Conservation (phyloP, 2,113 vertebrate genomes). For the Glaucomys volans region DNA sequence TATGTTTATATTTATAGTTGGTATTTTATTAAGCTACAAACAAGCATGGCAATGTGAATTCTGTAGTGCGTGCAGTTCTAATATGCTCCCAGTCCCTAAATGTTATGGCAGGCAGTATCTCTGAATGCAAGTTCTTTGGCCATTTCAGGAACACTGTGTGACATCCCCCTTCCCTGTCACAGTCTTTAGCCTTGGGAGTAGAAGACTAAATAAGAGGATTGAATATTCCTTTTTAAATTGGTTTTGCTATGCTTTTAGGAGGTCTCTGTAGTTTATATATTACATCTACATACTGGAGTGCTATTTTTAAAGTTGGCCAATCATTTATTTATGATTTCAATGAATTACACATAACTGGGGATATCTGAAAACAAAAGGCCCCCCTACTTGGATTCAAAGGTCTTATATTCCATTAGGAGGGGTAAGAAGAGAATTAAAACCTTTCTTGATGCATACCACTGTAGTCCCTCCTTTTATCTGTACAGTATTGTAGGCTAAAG, state of each 20-base stretch:
- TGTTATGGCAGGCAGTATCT: fast-evolving
- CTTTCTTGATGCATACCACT: background rate
- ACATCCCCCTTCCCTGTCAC: background rate
- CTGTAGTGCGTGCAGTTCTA: background rate
- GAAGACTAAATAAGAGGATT: background rate
- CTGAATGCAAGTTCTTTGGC: background rate
- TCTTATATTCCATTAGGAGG: background rate
- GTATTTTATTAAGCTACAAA: background rate
- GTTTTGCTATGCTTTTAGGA: background rate
- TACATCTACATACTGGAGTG: background rate
- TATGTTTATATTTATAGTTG: fast-evolving
- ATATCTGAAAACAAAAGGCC: background rate
- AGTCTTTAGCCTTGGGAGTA: background rate
- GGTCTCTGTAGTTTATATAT: too few relatives aligned
- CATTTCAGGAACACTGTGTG: background rate
- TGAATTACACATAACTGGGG: background rate
- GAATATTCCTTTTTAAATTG: background rate
- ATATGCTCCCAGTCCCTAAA: background rate
- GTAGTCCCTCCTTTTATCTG: too few relatives aligned
- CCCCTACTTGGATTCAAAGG: background rate
- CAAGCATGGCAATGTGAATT: too few relatives aligned
- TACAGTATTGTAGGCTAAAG: background rate
- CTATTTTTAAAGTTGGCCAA: background rate
- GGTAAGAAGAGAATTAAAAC: background rate
- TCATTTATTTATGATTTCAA: background rate